Percentiles rank a stretch among this genome's conserved stretches.
phyloP scores from a whole-genome alignment of 2,797 vertebrate genomes.

The Adelosebastes latens region DNA sequence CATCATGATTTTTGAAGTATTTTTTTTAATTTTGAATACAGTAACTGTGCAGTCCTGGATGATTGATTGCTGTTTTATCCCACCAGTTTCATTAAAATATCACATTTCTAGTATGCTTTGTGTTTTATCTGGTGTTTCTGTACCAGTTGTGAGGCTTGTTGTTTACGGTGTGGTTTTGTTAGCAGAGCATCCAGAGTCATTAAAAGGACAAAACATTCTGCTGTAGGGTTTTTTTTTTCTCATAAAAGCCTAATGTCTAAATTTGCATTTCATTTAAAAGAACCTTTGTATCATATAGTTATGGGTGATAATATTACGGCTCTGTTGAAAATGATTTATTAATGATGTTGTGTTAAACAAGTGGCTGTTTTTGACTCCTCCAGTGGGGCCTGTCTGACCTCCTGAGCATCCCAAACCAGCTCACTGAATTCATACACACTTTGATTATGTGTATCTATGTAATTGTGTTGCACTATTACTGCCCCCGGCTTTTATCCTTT shows the following conservation, averaged over 20 bases:
- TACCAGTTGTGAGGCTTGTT: not conserved
- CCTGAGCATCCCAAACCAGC: not conserved
- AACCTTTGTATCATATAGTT: conserved; percentile 1
- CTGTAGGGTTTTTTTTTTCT: not conserved
- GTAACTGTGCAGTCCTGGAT: not conserved
- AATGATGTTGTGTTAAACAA: conserved; percentile 35
- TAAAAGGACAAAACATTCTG: conserved; percentile 22
- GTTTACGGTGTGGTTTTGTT: not conserved
- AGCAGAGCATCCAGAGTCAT: not conserved
- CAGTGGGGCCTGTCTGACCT: not conserved
- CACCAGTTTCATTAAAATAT: not conserved
- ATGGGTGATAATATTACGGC: not conserved
- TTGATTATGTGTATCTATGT: not conserved
- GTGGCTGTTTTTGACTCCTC: not conserved
- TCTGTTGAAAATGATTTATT: conserved; percentile 27
- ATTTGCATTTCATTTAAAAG: conserved; percentile 35
- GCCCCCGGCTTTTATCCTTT: not conserved
- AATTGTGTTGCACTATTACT: not conserved
- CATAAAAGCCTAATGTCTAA: conserved; percentile 2
- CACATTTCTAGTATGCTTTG: not conserved
- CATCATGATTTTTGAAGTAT: not conserved
- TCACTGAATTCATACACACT: not conserved
- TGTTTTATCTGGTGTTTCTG: not conserved
- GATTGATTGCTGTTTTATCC: not conserved
- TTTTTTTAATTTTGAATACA: not conserved